Percentiles rank a stretch among this genome's conserved stretches.
These are phyloP conservation scores for Limnothrissa miodon DNA, from an alignment of 2,113 vertebrate species.

Conservation along the genomic window DNA sequence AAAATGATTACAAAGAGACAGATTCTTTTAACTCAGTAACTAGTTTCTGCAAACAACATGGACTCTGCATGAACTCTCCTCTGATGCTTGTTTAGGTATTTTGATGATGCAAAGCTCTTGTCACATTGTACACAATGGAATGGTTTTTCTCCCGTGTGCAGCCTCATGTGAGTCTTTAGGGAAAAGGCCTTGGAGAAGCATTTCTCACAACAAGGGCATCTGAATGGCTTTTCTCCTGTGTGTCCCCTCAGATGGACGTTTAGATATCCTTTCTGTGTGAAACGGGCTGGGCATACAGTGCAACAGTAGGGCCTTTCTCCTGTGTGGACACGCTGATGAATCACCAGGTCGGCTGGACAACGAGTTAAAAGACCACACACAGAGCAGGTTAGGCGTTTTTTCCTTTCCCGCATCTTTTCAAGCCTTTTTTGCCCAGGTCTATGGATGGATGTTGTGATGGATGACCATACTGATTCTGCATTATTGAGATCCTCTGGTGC, in stretches of 20 bases:
- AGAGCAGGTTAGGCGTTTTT: neutral
- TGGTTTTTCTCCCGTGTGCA: constrained; percentile 50
- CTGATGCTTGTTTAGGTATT: neutral
- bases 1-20: neutral
- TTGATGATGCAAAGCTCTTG: constrained; percentile 45
- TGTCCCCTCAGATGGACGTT: neutral
- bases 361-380: neutral
- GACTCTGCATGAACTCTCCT: neutral
- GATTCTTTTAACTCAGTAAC: neutral
- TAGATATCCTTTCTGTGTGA: constrained; percentile 6
- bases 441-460: neutral
- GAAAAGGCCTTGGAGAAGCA: constrained; percentile 44
- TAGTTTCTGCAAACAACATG: neutral
- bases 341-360: neutral
- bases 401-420: neutral
- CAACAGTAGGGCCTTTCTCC: neutral
- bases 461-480: neutral
- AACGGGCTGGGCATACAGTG: neutral
- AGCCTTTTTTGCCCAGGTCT: neutral
- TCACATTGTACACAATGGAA: constrained; percentile 51
- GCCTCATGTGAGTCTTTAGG: constrained; percentile 45
- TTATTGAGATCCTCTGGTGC: neutral
- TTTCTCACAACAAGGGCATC: constrained; percentile 44
- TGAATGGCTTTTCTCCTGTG: constrained; percentile 44
- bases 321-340: neutral